Percentiles rank a stretch among this genome's conserved stretches.
Conservation (phyloP, 2,797 vertebrate species). For the Luscinia megarhynchos region DNA sequence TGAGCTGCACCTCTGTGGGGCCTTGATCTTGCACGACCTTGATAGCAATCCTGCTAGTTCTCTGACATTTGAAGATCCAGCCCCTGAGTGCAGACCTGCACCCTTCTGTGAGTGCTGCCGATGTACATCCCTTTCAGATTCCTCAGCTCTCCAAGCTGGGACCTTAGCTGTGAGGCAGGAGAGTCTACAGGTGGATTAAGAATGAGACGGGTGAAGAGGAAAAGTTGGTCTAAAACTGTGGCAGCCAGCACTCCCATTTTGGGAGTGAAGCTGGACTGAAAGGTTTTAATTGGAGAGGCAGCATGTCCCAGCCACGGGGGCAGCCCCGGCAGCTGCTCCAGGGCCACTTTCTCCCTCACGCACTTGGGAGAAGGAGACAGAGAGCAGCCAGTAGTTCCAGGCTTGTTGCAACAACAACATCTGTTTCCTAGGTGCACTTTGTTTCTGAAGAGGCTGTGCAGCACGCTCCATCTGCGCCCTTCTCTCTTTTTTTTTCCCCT, state of each 20-base stretch:
- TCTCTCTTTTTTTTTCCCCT: background rate
- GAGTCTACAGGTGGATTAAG: background rate
- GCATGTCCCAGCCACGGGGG: background rate
- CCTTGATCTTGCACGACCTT: fast-evolving
- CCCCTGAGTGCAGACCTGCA: background rate
- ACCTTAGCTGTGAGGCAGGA: background rate
- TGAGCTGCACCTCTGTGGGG: background rate
- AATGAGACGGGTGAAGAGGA: background rate
- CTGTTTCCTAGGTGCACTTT: conserved; percentile 44
- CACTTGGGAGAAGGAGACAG: background rate
- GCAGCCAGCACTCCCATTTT: background rate
- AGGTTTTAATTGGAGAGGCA: background rate
- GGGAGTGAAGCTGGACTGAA: background rate
- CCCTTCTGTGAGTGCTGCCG: background rate
- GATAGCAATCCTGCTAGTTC: background rate
- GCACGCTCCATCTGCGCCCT: conserved; percentile 31
- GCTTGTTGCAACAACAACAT: conserved; percentile 44
- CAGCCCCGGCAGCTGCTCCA: background rate
- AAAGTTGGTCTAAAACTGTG: background rate
- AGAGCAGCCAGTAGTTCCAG: background rate
- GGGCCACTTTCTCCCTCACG: fast-evolving
- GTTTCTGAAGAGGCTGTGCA: conserved; percentile 47
- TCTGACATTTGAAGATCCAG: background rate
- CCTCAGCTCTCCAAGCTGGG: background rate
- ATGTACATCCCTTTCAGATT: background rate